A percentile compares a stretch with the other conserved stretches of the same genome.
Evolutionary conservation across 2,113 vertebrate genomes (phyloP).

Genomic region (Petaurus breviceps): DNA sequence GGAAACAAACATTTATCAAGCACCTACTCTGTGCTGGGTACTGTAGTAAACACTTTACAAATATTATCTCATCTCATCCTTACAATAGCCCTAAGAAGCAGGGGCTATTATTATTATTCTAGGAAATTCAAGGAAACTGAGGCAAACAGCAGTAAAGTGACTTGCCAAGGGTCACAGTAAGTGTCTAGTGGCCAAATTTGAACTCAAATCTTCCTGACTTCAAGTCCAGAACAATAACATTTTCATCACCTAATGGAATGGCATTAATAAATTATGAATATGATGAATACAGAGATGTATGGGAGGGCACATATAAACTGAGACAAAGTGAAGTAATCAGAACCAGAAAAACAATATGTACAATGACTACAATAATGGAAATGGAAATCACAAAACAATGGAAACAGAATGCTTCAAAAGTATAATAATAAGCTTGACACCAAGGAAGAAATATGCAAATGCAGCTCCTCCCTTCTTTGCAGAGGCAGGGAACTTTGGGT

Average conservation of each 20-base stretch:
- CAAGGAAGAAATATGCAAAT: background rate
- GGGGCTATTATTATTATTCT: background rate
- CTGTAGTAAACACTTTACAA: background rate
- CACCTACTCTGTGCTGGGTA: background rate
- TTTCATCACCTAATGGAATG: background rate
- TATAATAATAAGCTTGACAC: background rate
- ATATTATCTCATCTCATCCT: background rate
- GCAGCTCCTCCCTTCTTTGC: background rate
- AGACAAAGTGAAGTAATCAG: background rate
- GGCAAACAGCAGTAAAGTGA: background rate
- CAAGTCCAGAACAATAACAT: background rate
- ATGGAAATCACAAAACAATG: background rate
- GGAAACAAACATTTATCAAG: background rate
- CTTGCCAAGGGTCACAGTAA: background rate
- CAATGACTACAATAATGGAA: background rate
- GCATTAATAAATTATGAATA: background rate
- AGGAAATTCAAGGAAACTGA: background rate
- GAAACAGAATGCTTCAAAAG: background rate
- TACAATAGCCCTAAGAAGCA: background rate
- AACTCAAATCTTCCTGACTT: background rate
- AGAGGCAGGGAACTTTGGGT: background rate
- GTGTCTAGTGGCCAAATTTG: background rate
- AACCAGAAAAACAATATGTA: background rate
- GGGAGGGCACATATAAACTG: background rate
- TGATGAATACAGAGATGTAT: background rate